Base-by-base conservation (phyloP, 2,888 invertebrate species). In the Andrena haemorrhoa region DNA sequence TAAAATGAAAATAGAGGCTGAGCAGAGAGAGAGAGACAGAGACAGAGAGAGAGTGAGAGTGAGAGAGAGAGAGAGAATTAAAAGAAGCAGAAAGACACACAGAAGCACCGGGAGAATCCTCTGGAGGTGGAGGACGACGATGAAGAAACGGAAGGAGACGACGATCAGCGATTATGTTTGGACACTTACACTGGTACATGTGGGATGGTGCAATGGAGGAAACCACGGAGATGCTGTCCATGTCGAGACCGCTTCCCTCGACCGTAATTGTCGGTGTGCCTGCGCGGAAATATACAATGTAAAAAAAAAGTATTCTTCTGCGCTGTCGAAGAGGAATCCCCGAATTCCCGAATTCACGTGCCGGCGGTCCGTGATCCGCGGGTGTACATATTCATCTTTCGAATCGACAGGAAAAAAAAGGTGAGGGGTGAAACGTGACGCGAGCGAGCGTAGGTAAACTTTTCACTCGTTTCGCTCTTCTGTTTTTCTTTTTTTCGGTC, bases 141-240 rank as follows among this genome's bases (percentile, higher is more conserved):
- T 58, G 82, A 74, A 79, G 53, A 65, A 58, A 69, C 74, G 70
- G 79, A 69, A 72, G 80, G 82, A 86, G 65, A 82, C 75, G 85
- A 79, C 83, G 83, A 84, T 82, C 83, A 83, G 83, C 79, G 89
- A 89, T 87, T 83, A 85, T 84, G 86, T 83, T 83, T 90, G 90
- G 88, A 89, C 89, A 95, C 96, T 96, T 94, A 97, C 97, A 94
- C 94, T 97, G 96, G 94, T 96, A 97, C 93, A 96, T 96, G 93
- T 96, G 96, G 73, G 94, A 94, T 85, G 95, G 94, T 87, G 94
- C 94, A 85, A 96, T 95, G 73, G 96, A 96, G 79, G 96, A 96
- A 83, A 96, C 96, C 82, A 97, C 95, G 53, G 97, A 96, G 76
- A 96, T 95, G 77, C 96, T 96, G 94, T 97, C 97, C 86, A 96